These are phyloP conservation scores for Cochlearius cochlearius DNA, from an alignment of 2,113 vertebrate genomes.

Conservation along the genomic window DNA sequence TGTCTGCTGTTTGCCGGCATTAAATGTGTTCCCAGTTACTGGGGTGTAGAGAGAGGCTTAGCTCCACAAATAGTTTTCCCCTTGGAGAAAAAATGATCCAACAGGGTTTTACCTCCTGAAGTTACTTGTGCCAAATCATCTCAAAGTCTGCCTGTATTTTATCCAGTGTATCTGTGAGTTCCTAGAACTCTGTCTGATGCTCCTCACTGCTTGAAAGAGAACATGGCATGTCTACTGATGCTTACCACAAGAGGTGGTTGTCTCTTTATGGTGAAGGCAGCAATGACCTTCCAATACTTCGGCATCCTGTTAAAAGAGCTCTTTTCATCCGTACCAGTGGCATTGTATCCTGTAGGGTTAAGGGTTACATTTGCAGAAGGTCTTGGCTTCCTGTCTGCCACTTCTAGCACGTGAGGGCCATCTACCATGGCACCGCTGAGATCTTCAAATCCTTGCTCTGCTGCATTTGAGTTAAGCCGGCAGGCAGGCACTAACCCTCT, in stretches of 20 bases:
- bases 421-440: background rate
- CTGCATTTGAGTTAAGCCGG: background rate
- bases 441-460: background rate
- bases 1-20: background rate
- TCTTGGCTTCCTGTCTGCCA: background rate
- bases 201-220: background rate
- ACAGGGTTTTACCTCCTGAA: background rate
- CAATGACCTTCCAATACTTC: background rate
- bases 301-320: background rate
- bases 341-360: background rate
- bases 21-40: background rate
- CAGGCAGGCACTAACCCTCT: background rate
- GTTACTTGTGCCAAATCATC: background rate
- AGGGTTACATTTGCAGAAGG: background rate
- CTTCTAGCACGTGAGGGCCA: background rate
- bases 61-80: background rate
- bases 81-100: background rate
- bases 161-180: background rate
- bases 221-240: background rate
- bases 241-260: background rate
- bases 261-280: background rate
- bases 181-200: background rate
- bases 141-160: background rate
- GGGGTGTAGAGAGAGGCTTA: background rate
- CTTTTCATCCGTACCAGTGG: background rate